Base-by-base conservation (phyloP, 2,113 vertebrate genomes). In the Spea multiplicata region DNA sequence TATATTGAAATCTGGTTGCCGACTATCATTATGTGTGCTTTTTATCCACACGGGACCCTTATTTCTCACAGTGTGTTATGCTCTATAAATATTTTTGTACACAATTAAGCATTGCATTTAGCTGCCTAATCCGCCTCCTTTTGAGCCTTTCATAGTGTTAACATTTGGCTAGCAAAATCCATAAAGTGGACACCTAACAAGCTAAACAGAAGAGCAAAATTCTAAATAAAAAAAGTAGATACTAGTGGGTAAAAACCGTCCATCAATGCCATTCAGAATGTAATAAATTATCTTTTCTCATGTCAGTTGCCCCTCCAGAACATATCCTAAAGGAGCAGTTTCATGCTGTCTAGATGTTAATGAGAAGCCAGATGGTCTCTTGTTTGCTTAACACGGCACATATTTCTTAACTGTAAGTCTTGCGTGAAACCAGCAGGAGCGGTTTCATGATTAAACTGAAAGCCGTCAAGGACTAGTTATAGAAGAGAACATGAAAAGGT, bases 351-450 rank as follows among this genome's bases (percentile, higher is more conserved):
- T 73, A 73, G 62, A 80, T 73, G 70, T 16, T 73, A 73, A 67
- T 73, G 61, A 65, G 71, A 80, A 66, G 71, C 70, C 77, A 80
- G 77, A 73, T 80, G 70, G 77, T 80, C 50, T 61, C 45, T 55
- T 67, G 70, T 80, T 80, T 80, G 77, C 70, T 66, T 73, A 80
- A 79, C 30, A 73, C 76, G 66, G 49, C 75, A 71, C 75, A 70
- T 66, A 65, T 65, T 72, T 78, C 64, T 47, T 16, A 72, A 66
- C 49, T 16, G n/a, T 50, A 52, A 59, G n/a, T 62, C 61, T 80
- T 73, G 62, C 44, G 9, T 67, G 62, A 66, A 66, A 61, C 70
- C 77, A 73, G 77, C 77, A 73, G 62, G 70, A 44, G 59, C 44
- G 14, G n/a, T 65, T 73, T 80, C 44, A 44, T 67, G 62, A 80